Evolutionary conservation across 2,113 vertebrate species (phyloP).

Genomic region (Bettongia penicillata): DNA sequence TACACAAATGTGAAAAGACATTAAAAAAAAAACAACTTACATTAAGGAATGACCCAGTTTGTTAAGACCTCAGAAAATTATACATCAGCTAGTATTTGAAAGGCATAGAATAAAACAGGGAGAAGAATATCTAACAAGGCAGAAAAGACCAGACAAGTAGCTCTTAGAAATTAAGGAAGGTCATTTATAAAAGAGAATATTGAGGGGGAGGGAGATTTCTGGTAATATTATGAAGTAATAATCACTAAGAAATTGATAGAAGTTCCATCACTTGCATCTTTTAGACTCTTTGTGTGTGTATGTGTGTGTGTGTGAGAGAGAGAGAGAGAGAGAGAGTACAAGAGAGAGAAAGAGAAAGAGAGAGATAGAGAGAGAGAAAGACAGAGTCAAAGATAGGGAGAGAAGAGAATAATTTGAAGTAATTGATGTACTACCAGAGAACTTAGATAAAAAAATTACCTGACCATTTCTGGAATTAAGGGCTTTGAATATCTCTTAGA

Average conservation of each 20-base stretch:
- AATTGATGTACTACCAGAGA: constrained; percentile 23
- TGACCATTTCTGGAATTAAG: constrained; percentile 56
- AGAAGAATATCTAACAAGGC: constrained; percentile 25
- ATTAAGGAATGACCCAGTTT: background rate
- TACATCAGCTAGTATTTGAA: constrained; percentile 43
- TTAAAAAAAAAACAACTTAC: background rate
- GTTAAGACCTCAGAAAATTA: constrained; percentile 35
- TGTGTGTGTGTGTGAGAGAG: background rate
- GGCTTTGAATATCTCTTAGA: background rate
- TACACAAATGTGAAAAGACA: background rate
- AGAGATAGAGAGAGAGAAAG: background rate
- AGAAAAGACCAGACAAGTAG: constrained; percentile 38
- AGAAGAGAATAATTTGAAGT: constrained; percentile 60
- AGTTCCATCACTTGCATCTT: constrained; percentile 58
- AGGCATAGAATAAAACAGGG: constrained; percentile 43
- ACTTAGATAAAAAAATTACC: constrained; percentile 60
- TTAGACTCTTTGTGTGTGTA: background rate
- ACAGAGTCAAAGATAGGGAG: background rate
- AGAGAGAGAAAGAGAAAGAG: too few species aligned
- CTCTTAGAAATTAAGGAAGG: constrained; percentile 37
- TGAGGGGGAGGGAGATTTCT: background rate
- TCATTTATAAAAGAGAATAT: background rate
- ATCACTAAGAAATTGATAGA: constrained; percentile 5
- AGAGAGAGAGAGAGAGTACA: background rate
- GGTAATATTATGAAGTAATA: constrained; percentile 11